Evolutionary conservation across 2,113 vertebrate species (phyloP).

Genomic region (Petrocephalus microphthalmus): DNA sequence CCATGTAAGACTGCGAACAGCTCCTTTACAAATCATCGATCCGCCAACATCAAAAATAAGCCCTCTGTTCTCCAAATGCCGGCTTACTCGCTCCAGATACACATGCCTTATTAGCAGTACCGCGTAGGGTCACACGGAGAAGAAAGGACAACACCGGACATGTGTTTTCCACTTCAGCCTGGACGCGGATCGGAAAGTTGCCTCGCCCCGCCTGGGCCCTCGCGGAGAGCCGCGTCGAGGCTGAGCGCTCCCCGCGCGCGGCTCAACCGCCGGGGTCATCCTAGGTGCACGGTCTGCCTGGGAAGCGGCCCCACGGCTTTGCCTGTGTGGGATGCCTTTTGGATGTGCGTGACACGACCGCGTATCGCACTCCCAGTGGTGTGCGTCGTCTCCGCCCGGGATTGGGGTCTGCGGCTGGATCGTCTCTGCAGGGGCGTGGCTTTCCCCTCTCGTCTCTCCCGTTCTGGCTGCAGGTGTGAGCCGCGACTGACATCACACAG

Average conservation of each 20-base stretch:
- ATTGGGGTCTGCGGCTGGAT: constrained; percentile 30
- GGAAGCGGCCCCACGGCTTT: not conserved
- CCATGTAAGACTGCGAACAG: not conserved
- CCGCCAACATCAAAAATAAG: not conserved
- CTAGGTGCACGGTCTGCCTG: not conserved
- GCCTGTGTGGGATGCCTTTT: constrained; percentile 15
- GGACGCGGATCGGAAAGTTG: not conserved
- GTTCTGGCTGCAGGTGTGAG: constrained; percentile 16
- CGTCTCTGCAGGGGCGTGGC: constrained; percentile 18
- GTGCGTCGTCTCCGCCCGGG: constrained; percentile 16
- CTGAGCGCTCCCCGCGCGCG: not conserved
- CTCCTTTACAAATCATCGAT: not conserved
- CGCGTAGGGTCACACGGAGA: not conserved
- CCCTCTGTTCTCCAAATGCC: not conserved
- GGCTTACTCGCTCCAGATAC: no score
- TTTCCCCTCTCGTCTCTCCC: constrained; percentile 22
- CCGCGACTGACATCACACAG: constrained; percentile 5
- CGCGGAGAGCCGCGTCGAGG: not conserved
- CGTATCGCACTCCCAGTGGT: constrained; percentile 17
- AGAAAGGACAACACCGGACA: not conserved
- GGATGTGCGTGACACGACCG: constrained; percentile 16
- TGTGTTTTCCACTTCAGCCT: constrained; percentile 8
- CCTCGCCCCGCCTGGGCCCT: not conserved
- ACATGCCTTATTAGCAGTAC: not conserved
- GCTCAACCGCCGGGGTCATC: not conserved